These are phyloP conservation scores for Drosophila eugracilis DNA, from an alignment of 1,140 invertebrate genomes.

Conservation along the genomic window DNA sequence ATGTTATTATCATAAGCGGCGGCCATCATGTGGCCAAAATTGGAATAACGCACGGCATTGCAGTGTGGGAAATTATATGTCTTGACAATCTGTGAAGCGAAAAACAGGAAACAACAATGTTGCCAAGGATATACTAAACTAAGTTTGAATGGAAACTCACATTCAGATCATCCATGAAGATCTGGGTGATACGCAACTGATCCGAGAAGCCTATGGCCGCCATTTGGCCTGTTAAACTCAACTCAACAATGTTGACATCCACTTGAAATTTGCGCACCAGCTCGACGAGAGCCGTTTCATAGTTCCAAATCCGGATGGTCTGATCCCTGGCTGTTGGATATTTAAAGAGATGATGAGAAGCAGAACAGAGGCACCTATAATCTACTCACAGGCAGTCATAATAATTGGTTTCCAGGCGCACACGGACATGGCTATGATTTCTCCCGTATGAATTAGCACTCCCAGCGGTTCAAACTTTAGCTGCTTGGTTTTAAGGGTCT, in stretches of 20 bases:
- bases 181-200: slow-evolving; percentile 93
- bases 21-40: slow-evolving; percentile 80
- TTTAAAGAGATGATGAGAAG: neutral
- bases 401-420: slow-evolving; percentile 96
- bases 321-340: slow-evolving; percentile 87
- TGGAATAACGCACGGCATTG: slow-evolving; percentile 76
- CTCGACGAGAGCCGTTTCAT: slow-evolving; percentile 91
- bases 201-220: slow-evolving; percentile 95
- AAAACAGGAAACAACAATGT: neutral
- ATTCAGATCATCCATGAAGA: slow-evolving; percentile 94
- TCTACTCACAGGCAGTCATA: slow-evolving; percentile 90
- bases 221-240: slow-evolving; percentile 94
- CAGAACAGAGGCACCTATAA: neutral
- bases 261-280: slow-evolving; percentile 93
- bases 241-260: slow-evolving; percentile 90
- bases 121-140: slow-evolving; percentile 86
- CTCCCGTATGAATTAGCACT: slow-evolving; percentile 91
- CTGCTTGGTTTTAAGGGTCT: slow-evolving; percentile 81
- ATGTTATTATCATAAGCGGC: slow-evolving; percentile 80
- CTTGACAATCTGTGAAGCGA: slow-evolving; percentile 66
- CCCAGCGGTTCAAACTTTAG: slow-evolving; percentile 87
- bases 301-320: slow-evolving; percentile 95
- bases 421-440: slow-evolving; percentile 91
- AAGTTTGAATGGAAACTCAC: slow-evolving; percentile 86
- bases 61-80: slow-evolving; percentile 83